Evolutionary conservation across 1,140 invertebrate genomes (phyloP).

Genomic region (Philopotamus ludificatus): DNA sequence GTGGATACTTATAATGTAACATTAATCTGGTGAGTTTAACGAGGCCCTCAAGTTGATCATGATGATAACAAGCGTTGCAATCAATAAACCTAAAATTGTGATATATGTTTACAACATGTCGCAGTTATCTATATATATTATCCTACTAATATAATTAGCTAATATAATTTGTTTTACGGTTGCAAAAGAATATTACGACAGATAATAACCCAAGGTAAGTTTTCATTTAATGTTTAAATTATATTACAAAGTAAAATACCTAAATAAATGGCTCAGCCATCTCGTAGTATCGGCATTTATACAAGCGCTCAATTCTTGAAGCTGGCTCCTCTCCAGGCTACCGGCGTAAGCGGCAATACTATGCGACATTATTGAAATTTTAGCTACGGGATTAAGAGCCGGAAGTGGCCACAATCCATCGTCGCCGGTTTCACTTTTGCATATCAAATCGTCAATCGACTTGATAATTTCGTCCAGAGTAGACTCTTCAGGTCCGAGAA

Average conservation of each 20-base stretch:
- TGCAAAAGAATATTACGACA: no score
- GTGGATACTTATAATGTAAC: slow-evolving; percentile 76
- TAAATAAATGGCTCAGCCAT: slow-evolving; percentile 74
- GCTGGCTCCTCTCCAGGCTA: slow-evolving; percentile 62
- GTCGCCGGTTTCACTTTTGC: slow-evolving; percentile 32
- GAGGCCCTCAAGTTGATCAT: slow-evolving; percentile 74
- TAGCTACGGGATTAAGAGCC: slow-evolving; percentile 51
- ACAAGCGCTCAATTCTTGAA: slow-evolving; percentile 65
- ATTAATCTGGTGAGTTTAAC: slow-evolving; percentile 75
- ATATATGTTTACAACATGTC: background rate
- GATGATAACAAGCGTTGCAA: slow-evolving; percentile 73
- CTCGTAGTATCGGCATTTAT: slow-evolving; percentile 69
- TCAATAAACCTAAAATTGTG: slow-evolving; percentile 55
- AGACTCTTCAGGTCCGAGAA: slow-evolving; percentile 52
- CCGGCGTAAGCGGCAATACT: slow-evolving; percentile 68
- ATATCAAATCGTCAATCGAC: slow-evolving; percentile 37
- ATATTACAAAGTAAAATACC: slow-evolving; percentile 49
- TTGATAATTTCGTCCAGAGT: slow-evolving; percentile 52
- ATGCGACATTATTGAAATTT: slow-evolving; percentile 66
- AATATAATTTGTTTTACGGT: no score
- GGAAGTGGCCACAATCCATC: slow-evolving; percentile 35
- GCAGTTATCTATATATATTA: no score
- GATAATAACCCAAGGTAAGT: no score
- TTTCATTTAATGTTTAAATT: background rate
- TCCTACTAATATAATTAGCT: no score